Conservation (phyloP, 2,113 vertebrate genomes). For the Todiramphus chloris region DNA sequence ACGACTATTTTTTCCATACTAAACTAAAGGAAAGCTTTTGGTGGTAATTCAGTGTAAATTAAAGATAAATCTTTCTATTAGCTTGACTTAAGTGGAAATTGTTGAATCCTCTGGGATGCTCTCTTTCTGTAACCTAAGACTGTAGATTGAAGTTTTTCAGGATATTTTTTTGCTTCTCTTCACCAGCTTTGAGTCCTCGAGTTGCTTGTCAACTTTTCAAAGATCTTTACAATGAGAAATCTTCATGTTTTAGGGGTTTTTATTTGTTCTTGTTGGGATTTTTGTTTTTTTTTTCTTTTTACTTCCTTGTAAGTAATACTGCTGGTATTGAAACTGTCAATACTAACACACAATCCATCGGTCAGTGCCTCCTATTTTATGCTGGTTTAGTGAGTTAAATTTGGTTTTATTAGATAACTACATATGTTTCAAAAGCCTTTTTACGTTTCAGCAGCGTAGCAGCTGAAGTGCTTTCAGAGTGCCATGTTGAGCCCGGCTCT, state of each 20-base stretch:
- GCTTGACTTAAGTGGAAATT: slow-evolving; percentile 15
- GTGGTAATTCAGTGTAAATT: slow-evolving; percentile 13
- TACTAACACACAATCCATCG: not conserved
- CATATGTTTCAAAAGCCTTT: not conserved
- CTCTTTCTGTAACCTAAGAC: not conserved
- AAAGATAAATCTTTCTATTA: not conserved
- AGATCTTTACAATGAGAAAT: not conserved
- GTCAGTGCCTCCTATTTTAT: not conserved
- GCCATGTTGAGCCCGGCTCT: not conserved
- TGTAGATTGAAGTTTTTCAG: not conserved
- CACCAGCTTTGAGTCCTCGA: not conserved
- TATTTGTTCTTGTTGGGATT: not conserved
- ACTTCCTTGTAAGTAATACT: not conserved
- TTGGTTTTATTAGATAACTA: not conserved
- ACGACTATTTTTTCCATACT: not conserved
- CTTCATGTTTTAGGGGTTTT: not conserved
- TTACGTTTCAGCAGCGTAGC: not conserved
- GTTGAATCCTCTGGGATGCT: not conserved
- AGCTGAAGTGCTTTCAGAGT: not conserved
- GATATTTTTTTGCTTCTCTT: not conserved
- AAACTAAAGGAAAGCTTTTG: not conserved
- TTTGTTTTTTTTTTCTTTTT: not conserved
- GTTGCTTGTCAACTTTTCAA: not conserved
- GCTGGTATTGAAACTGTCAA: not conserved
- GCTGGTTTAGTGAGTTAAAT: not conserved